phyloP scores from a whole-genome alignment of 2,888 invertebrate species.

The Amblyjoppa proteus region DNA sequence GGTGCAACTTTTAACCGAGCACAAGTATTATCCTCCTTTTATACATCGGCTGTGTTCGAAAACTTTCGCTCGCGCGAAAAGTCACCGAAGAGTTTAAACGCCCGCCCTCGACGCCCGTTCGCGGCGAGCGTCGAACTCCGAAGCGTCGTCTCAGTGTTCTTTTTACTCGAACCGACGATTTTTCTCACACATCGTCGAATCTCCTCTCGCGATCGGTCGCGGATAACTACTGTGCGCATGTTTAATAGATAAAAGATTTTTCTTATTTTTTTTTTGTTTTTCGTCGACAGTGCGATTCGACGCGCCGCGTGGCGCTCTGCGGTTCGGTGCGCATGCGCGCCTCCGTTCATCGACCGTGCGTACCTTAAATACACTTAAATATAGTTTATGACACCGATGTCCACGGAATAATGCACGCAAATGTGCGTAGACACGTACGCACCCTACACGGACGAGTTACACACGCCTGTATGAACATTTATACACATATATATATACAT shows the following conservation, averaged over 20 bases:
- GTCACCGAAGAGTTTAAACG: not conserved
- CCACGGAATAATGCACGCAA: not conserved
- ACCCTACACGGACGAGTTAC: not conserved
- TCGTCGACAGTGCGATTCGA: slow-evolving; percentile 29
- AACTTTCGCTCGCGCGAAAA: not conserved
- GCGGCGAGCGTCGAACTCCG: not conserved
- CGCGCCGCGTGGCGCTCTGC: slow-evolving; percentile 31
- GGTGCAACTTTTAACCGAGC: not conserved
- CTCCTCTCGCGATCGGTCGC: not conserved
- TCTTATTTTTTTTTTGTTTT: not conserved
- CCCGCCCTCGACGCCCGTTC: not conserved
- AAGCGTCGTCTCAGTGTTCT: no score
- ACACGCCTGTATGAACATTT: not conserved
- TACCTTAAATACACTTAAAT: slow-evolving; percentile 38
- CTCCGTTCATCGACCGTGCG: slow-evolving; percentile 49
- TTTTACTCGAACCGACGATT: not conserved
- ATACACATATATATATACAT: slow-evolving; percentile 27
- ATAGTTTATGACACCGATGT: slow-evolving; percentile 19
- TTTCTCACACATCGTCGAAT: slow-evolving; percentile 1
- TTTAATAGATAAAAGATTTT: not conserved
- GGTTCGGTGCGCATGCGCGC: slow-evolving; percentile 47
- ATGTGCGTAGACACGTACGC: not conserved
- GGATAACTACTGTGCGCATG: not conserved
- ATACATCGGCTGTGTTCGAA: not conserved
- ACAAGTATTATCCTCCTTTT: not conserved